Evolutionary conservation across 2,113 vertebrate genomes (phyloP).

Genomic region (Calidris pugnax): DNA sequence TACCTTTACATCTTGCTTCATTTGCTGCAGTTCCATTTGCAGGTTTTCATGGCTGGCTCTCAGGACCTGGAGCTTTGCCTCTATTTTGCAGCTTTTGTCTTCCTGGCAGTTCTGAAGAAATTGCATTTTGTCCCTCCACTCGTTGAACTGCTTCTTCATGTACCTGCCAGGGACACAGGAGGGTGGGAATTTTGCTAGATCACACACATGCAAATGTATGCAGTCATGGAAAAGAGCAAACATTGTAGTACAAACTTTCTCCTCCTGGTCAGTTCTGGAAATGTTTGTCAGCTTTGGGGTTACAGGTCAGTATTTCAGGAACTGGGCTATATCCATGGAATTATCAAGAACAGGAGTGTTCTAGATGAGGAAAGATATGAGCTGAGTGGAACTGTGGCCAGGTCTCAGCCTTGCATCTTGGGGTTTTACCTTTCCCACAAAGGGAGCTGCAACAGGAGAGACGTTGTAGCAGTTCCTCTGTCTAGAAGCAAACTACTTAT

Average conservation of each 20-base stretch:
- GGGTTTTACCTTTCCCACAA: neutral
- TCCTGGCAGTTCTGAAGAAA: slow-evolving; percentile 76
- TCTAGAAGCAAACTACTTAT: neutral
- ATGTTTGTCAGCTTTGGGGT: neutral
- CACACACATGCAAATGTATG: neutral
- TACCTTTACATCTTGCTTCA: slow-evolving; percentile 71
- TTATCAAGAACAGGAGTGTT: neutral
- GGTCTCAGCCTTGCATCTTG: neutral
- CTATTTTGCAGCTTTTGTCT: slow-evolving; percentile 75
- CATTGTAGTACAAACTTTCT: neutral
- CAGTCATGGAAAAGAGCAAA: neutral
- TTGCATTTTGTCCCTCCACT: slow-evolving; percentile 74
- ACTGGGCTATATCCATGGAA: neutral
- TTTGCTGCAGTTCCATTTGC: slow-evolving; percentile 67
- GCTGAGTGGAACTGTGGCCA: neutral
- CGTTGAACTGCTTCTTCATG: slow-evolving; percentile 77
- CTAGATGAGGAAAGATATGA: neutral
- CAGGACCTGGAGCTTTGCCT: slow-evolving; percentile 78
- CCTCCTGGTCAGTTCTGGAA: neutral
- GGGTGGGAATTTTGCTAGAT: neutral
- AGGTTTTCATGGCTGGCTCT: slow-evolving; percentile 73
- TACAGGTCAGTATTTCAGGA: neutral
- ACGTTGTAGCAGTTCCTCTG: neutral
- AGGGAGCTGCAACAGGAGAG: neutral
- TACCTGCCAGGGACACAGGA: slow-evolving; percentile 69